A percentile compares a stretch with the other conserved stretches of the same genome.
phyloP scores from a whole-genome alignment of 2,888 invertebrate genomes.

The Conus canariensis region DNA sequence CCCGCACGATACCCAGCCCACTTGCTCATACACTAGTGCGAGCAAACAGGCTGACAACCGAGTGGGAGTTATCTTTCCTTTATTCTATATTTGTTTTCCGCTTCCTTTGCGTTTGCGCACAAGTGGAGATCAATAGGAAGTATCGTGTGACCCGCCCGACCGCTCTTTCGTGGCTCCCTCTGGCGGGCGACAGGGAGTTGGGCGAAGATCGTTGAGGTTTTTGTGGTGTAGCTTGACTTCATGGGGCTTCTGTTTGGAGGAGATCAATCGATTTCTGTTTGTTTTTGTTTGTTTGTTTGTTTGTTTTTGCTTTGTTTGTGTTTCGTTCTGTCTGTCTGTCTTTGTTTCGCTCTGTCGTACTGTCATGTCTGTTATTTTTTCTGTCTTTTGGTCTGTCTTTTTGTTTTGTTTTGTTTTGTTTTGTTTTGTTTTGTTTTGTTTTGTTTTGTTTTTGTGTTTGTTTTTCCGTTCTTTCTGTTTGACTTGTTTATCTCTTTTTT shows the following conservation, averaged over 20 bases:
- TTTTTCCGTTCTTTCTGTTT: no score
- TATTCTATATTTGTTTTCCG: slow-evolving; percentile 9
- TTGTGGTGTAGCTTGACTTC: neutral
- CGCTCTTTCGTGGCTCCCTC: neutral
- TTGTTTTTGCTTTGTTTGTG: no score
- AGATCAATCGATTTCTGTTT: no score
- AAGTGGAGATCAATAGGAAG: slow-evolving; percentile 19
- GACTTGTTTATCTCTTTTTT: neutral
- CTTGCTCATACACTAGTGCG: neutral
- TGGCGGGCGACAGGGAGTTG: neutral
- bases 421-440: no score
- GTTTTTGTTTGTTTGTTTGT: no score
- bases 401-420: no score
- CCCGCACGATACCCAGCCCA: neutral
- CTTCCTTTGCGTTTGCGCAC: slow-evolving; percentile 19
- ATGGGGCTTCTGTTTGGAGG: no score
- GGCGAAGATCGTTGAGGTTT: neutral
- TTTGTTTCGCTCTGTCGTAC: no score
- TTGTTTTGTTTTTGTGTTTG: no score
- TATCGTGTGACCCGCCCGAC: neutral
- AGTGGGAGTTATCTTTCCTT: slow-evolving; percentile 6
- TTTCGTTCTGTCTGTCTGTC: no score
- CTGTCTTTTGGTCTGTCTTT: no score
- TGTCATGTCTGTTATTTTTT: no score
- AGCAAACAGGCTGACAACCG: slow-evolving; percentile 13